Conservation (phyloP, 2,888 invertebrate species). For the Sepioteuthis lessoniana region DNA sequence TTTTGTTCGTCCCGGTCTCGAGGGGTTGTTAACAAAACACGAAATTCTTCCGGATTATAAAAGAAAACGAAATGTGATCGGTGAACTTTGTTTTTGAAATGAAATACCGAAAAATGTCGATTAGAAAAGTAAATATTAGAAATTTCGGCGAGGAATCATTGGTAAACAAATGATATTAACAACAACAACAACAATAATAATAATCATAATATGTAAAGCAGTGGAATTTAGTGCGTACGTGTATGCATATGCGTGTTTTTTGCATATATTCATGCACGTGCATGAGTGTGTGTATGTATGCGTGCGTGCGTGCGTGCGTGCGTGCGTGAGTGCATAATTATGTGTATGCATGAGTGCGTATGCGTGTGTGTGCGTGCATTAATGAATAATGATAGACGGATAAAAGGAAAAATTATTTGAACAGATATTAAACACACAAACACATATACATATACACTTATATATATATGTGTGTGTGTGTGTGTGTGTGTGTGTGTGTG, state of each 20-base stretch:
- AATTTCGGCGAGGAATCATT: background rate
- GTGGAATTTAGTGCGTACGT: background rate
- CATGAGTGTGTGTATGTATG: background rate
- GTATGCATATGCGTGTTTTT: background rate
- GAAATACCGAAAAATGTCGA: conserved; percentile 23
- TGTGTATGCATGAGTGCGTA: too few species aligned
- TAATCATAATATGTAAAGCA: background rate
- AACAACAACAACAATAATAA: too few species aligned
- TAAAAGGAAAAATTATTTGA: background rate
- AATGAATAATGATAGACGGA: background rate
- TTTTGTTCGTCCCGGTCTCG: background rate
- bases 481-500: background rate
- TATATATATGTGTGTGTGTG: background rate
- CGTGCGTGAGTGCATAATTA: too few species aligned
- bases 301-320: background rate
- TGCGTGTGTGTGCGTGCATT: background rate
- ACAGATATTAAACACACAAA: background rate
- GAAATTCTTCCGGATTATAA: conserved; percentile 12
- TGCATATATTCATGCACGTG: background rate
- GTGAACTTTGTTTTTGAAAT: background rate
- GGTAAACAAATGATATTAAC: background rate
- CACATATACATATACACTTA: background rate
- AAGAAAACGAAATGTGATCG: background rate
- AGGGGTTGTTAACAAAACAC: background rate
- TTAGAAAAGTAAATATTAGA: conserved; percentile 13